Percentiles rank a stretch among this genome's conserved stretches.
These are phyloP conservation scores for Crax fasciolata DNA, from an alignment of 2,797 vertebrate genomes.

Conservation along the genomic window DNA sequence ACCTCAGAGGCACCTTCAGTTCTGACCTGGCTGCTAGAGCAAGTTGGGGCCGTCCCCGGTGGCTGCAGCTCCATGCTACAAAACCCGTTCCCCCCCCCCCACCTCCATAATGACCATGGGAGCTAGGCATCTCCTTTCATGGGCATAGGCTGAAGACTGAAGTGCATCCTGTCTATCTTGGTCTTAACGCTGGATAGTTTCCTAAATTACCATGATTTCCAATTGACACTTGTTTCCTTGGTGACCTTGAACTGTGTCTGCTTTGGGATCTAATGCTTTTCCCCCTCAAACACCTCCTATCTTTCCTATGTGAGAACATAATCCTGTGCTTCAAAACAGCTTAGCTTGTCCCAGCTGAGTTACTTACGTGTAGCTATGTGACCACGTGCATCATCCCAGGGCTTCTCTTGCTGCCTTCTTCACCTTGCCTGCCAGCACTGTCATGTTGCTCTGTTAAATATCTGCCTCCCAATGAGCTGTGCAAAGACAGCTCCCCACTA, in stretches of 20 bases:
- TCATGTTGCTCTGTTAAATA: neutral
- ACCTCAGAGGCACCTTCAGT: neutral
- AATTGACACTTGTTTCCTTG: neutral
- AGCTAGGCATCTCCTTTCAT: neutral
- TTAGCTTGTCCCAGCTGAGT: neutral
- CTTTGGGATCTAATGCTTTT: neutral
- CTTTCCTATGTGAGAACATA: neutral
- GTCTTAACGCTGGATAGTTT: neutral
- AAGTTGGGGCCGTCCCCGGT: neutral
- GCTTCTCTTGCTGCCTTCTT: slow-evolving; percentile 4
- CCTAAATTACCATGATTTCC: neutral
- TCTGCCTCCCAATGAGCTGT: neutral
- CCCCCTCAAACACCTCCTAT: neutral
- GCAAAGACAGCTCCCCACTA: neutral
- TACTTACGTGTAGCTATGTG: neutral
- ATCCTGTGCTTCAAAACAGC: slow-evolving; percentile 2
- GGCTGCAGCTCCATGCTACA: neutral
- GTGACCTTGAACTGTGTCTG: neutral
- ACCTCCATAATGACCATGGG: neutral
- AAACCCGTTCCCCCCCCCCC: neutral
- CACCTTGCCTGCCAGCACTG: neutral
- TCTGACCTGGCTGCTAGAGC: neutral
- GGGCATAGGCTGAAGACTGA: neutral
- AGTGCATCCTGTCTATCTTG: neutral
- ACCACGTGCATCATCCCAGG: neutral